Conservation (phyloP, 2,113 vertebrate species). For the Sporophila hypoxantha region DNA sequence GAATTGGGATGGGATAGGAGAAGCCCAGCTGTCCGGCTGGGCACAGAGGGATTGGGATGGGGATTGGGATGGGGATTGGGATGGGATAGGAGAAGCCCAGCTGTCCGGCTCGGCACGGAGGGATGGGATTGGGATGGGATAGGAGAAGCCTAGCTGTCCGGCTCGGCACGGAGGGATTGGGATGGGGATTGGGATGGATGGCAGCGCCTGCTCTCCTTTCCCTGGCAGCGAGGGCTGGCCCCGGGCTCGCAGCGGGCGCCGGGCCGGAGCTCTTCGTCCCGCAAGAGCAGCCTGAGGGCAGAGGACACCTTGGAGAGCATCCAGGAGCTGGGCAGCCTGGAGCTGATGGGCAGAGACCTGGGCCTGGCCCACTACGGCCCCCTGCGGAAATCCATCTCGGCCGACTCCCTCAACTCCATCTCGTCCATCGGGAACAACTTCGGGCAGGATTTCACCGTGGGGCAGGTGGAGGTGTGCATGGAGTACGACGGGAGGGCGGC, state of each 20-base stretch:
- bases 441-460: slow-evolving; percentile 89
- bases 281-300: slow-evolving; percentile 80
- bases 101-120: no score
- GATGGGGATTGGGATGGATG: not conserved
- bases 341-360: slow-evolving; percentile 89
- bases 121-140: no score
- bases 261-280: slow-evolving; percentile 43
- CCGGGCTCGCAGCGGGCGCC: slow-evolving; percentile 66
- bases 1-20: no score
- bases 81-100: no score
- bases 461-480: slow-evolving; percentile 91
- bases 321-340: slow-evolving; percentile 88
- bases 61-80: no score
- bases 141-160: not conserved
- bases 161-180: accelerated
- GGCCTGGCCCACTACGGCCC: slow-evolving; percentile 73
- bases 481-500: slow-evolving; percentile 74
- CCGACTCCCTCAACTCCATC: slow-evolving; percentile 91
- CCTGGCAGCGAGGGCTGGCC: slow-evolving; percentile 70
- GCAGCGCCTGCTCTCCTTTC: not conserved
- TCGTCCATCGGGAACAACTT: slow-evolving; percentile 96
- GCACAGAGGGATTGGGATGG: no score
- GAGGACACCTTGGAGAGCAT: slow-evolving; percentile 85
- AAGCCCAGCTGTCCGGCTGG: no score
- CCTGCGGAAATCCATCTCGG: slow-evolving; percentile 85